Conservation (phyloP, 2,113 vertebrate genomes). For the Pedetes capensis region DNA sequence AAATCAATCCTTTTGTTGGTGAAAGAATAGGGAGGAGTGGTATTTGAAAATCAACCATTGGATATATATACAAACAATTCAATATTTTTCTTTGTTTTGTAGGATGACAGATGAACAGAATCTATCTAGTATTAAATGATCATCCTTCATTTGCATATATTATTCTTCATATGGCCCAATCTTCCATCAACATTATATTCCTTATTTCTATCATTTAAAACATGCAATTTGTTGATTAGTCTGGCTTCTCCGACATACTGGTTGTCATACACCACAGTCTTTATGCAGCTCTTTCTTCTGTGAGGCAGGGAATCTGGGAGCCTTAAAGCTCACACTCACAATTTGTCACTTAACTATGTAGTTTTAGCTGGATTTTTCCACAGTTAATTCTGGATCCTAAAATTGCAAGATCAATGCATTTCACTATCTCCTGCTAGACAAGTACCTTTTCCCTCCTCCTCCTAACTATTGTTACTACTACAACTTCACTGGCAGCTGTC, state of each 20-base stretch:
- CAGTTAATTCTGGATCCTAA: neutral
- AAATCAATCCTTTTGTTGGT: neutral
- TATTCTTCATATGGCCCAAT: neutral
- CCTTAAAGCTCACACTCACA: neutral
- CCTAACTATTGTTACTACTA: neutral
- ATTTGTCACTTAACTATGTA: neutral
- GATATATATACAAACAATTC: neutral
- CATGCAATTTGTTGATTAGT: too few species aligned
- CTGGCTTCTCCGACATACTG: neutral
- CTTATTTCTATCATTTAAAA: neutral
- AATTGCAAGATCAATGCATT: neutral
- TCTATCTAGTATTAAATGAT: neutral
- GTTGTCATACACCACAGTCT: too few species aligned
- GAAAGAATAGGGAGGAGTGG: neutral
- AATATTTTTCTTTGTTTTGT: slow-evolving; percentile 42
- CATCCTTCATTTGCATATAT: neutral
- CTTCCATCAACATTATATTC: neutral
- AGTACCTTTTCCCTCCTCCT: neutral
- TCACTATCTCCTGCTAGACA: neutral
- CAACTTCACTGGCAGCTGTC: neutral
- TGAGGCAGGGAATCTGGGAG: neutral
- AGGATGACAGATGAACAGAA: neutral
- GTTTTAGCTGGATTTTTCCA: neutral
- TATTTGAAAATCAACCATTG: neutral
- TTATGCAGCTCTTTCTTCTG: neutral